Base-by-base conservation (phyloP, 2,888 invertebrate genomes). In the Troglohyphantes excavatus region DNA sequence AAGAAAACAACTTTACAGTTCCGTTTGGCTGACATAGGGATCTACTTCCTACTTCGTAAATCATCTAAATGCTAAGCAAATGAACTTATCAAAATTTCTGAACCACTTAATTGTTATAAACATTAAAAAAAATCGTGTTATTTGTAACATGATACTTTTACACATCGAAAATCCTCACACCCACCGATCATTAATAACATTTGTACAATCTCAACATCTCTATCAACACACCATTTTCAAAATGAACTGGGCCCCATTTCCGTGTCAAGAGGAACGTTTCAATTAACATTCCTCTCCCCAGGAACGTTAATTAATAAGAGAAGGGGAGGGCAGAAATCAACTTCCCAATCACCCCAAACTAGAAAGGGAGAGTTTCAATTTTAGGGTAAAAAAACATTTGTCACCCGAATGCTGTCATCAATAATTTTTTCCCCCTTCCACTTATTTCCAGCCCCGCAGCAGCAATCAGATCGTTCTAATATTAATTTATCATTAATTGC, bases 401-500 rank as follows among this genome's bases (percentile, higher is more conserved):
- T 53, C 53, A 53, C 53, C 53, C 39, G 21, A 19, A 67, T 53
- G 19, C 21, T 43, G n/a, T 29, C 33, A 67, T 29, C 39, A 27
- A 19, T 75, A 63, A 17, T 76, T 76, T 43, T 79, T 79, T 65
- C 23, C 43, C 33, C 23, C 43, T 21, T 68, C 27, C 27, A n/a
- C 33, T 29, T 61, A 59, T 75, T 33, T 33, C n/a, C 26, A 13
- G 29, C 19, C 43, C 46, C 43, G 29, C 2, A 0, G 68, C 33
- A 33, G 29, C 53, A 59, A 75, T 75, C 39, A 39, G 39, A 78
- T 26, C 23, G 78, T 9, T 23, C 43, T 19, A 19, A 78, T 61
- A 39, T 83, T 83, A 83, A 83, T 76, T 76, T 67, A 73, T 85
- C 67, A 85, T 76, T 76, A 68, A 85, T 76, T 75, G 76, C 46